Percentiles rank a stretch among this genome's conserved stretches.
phyloP scores from a whole-genome alignment of 30 jellyfish, hydroid and myxozoan genomes.

The Chrysaora quinquecirrha region DNA sequence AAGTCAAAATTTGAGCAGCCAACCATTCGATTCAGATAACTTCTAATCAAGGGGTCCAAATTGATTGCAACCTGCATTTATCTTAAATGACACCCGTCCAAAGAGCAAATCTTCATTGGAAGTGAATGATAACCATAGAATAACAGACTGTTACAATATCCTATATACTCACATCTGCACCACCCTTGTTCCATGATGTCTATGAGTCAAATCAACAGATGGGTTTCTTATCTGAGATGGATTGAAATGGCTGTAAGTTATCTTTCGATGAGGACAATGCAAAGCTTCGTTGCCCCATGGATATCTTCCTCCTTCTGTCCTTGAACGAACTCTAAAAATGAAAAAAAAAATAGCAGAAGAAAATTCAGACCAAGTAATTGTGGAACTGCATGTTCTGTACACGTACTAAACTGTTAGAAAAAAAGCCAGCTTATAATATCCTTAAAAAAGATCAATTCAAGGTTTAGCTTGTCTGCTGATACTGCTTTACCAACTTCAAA shows the following conservation, averaged over 20 bases:
- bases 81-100: too few relatives aligned
- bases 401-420: background rate
- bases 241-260: background rate
- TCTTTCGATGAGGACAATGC: background rate
- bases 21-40: too few relatives aligned
- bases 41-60: too few relatives aligned
- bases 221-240: background rate
- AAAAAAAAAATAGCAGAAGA: background rate
- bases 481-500: too few relatives aligned
- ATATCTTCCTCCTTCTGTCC: background rate
- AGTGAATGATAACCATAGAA: too few relatives aligned
- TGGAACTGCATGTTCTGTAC: too few relatives aligned
- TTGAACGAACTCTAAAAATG: background rate
- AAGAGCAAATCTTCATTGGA: too few relatives aligned
- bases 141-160: too few relatives aligned
- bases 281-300: constrained; percentile 54
- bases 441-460: background rate
- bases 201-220: constrained; percentile 45
- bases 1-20: too few relatives aligned
- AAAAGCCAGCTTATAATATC: background rate
- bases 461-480: background rate
- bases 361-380: too few relatives aligned
- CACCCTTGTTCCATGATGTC: constrained; percentile 63
- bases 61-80: too few relatives aligned
- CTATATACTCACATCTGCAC: constrained; percentile 69